Conservation (phyloP, 2,888 invertebrate species). For the Plemyria rubiginata region DNA sequence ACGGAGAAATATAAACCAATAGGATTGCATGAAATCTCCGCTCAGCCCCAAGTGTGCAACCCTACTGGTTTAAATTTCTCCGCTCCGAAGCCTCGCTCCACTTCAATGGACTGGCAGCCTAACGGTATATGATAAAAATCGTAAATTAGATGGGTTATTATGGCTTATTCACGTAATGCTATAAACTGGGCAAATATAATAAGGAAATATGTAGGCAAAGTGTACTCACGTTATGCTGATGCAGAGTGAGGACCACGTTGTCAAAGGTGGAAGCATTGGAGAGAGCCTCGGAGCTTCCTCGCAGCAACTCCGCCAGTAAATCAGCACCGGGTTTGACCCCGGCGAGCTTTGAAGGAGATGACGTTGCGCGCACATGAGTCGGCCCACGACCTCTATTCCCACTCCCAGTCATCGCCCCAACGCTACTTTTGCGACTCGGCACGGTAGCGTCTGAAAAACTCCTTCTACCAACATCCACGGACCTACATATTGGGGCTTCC, state of each 20-base stretch:
- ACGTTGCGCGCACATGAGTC: conserved; percentile 90
- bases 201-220: conserved; percentile 40
- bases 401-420: conserved; percentile 76
- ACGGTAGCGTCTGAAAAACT: conserved; percentile 79
- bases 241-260: conserved; percentile 80
- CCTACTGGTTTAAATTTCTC: too few relatives aligned
- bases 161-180: not conserved
- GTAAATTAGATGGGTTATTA: not conserved
- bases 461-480: conserved; percentile 83
- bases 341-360: conserved; percentile 91
- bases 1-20: too few relatives aligned
- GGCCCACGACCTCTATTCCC: conserved; percentile 77
- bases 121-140: not conserved
- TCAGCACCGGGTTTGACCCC: conserved; percentile 85
- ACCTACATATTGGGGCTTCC: conserved; percentile 79
- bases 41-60: too few relatives aligned
- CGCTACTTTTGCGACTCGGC: conserved; percentile 86
- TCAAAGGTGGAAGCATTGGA: conserved; percentile 85
- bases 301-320: conserved; percentile 90
- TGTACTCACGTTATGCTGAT: conserved; percentile 81
- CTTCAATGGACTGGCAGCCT: too few relatives aligned
- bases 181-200: not conserved
- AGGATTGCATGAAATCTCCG: too few relatives aligned
- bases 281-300: conserved; percentile 92
- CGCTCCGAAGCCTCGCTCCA: too few relatives aligned